phyloP scores from a whole-genome alignment of 2,888 invertebrate genomes.

The Agonum fuliginosum region DNA sequence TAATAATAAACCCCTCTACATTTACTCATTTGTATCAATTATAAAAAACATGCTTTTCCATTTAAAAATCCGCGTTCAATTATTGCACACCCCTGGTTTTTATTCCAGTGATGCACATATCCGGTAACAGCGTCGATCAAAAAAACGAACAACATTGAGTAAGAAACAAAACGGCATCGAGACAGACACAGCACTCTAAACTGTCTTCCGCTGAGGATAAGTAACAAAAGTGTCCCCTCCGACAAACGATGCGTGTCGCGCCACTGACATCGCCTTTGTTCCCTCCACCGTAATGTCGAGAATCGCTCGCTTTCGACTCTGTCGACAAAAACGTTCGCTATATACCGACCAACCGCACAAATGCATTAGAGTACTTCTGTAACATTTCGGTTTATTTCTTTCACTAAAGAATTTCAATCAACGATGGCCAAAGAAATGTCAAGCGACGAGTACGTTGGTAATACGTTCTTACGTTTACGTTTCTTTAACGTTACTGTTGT shows the following conservation, averaged over 20 bases:
- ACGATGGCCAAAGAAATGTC: conserved; percentile 51
- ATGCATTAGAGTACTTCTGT: conserved; percentile 56
- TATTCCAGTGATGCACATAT: conserved; percentile 45
- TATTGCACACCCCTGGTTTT: conserved; percentile 44
- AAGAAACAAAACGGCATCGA: conserved; percentile 42
- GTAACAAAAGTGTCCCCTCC: conserved; percentile 54
- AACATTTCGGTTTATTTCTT: conserved; percentile 56
- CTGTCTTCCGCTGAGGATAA: conserved; percentile 54
- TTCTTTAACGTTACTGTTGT: conserved; percentile 48
- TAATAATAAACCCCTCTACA: neutral
- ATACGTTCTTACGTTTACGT: conserved; percentile 49
- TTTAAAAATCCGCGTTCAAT: conserved; percentile 36
- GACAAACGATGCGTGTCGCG: conserved; percentile 54
- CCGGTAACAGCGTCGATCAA: conserved; percentile 23
- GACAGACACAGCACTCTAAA: conserved; percentile 53
- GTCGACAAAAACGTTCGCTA: conserved; percentile 32
- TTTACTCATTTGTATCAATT: conserved; percentile 39
- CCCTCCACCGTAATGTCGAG: neutral
- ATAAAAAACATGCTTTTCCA: conserved; percentile 32
- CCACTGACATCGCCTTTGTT: neutral
- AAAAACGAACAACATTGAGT: conserved; percentile 22
- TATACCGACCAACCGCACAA: conserved; percentile 51
- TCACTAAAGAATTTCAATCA: conserved; percentile 52
- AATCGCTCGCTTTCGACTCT: neutral
- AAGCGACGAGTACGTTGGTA: conserved; percentile 43